Percentiles rank a stretch among this genome's conserved stretches.
Conservation (phyloP, 2,797 vertebrate genomes). For the Pipistrellus nathusii region DNA sequence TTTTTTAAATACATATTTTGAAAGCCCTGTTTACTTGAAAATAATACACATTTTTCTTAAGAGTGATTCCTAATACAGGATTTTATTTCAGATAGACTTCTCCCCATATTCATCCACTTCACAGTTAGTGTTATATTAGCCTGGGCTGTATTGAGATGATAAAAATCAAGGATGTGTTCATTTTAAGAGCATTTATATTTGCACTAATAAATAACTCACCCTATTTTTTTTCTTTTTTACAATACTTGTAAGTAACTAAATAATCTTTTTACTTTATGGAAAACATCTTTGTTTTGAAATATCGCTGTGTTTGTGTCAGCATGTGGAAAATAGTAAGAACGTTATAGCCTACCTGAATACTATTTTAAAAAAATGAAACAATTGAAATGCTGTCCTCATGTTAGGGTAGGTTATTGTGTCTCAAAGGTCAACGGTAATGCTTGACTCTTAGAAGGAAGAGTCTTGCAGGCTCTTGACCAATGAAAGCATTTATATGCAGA, state of each 20-base stretch:
- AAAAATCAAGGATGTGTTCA: neutral
- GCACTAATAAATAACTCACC: neutral
- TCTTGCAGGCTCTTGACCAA: slow-evolving; percentile 27
- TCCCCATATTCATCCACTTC: neutral
- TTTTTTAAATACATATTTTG: slow-evolving; percentile 10
- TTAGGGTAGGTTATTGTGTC: neutral
- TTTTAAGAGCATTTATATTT: slow-evolving; percentile 40
- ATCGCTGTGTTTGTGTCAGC: neutral
- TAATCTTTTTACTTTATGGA: neutral
- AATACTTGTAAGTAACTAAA: neutral
- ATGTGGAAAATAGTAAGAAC: neutral
- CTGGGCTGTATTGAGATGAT: neutral
- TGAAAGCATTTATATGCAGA: slow-evolving; percentile 44
- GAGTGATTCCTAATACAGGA: neutral
- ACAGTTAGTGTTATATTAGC: neutral
- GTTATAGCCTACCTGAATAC: neutral
- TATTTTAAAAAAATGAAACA: slow-evolving; percentile 39
- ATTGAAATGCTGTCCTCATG: neutral
- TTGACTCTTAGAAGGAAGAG: slow-evolving; percentile 18
- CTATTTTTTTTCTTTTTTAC: neutral
- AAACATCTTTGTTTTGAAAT: neutral
- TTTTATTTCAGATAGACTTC: neutral
- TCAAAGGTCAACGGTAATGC: slow-evolving; percentile 59
- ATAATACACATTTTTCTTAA: neutral
- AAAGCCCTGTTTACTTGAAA: slow-evolving; percentile 3